These are phyloP conservation scores for Kryptolebias ocellatus DNA, from an alignment of 2,797 vertebrate species.

Conservation along the genomic window DNA sequence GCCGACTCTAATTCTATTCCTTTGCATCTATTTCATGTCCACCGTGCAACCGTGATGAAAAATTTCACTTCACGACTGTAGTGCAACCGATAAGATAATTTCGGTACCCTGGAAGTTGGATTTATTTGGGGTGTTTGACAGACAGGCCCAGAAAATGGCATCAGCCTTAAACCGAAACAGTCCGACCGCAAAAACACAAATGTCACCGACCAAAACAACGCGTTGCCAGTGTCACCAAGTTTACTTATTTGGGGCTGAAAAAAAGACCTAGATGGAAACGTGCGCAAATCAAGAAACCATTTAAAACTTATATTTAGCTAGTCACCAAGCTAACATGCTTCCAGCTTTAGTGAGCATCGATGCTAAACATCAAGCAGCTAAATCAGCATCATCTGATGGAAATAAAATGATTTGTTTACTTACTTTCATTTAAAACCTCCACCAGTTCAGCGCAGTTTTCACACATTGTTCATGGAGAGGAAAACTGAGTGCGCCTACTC, in stretches of 20 bases:
- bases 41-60: rapidly evolving
- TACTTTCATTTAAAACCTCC: slow-evolving; percentile 99
- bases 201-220: background rate
- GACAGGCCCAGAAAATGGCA: slow-evolving; percentile 55
- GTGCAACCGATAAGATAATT: slow-evolving; percentile 11
- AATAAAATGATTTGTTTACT: slow-evolving; percentile 72
- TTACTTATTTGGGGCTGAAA: background rate
- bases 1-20: background rate
- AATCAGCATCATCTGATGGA: slow-evolving; percentile 1
- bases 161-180: slow-evolving; percentile 15
- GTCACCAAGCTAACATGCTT: slow-evolving; percentile 50
- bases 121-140: slow-evolving; percentile 53
- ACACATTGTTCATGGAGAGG: slow-evolving; percentile 95
- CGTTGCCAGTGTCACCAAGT: rapidly evolving
- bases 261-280: background rate
- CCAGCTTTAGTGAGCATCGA: slow-evolving; percentile 28
- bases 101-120: background rate
- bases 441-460: slow-evolving; percentile 99
- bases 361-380: slow-evolving; percentile 52
- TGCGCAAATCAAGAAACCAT: slow-evolving; percentile 5
- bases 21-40: rapidly evolving
- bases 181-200: background rate
- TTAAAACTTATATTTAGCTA: slow-evolving; percentile 64
- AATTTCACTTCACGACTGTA: background rate
- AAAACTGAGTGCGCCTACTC: slow-evolving; percentile 75